Percentiles rank a stretch among this genome's conserved stretches.
Conservation (phyloP, 2,888 invertebrate species). For the Spicauda simplicius region DNA sequence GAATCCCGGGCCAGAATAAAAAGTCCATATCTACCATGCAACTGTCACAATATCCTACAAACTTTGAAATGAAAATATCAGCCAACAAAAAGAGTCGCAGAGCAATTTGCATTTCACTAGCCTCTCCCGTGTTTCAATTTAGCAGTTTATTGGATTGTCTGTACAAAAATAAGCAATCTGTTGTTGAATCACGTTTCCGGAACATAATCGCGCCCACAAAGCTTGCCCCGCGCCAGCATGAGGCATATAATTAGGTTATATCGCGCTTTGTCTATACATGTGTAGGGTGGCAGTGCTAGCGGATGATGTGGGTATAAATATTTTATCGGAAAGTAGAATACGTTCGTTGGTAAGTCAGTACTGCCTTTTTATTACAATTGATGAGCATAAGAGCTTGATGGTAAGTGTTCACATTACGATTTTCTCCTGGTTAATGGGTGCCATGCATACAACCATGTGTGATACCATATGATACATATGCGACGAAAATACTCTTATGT, state of each 20-base stretch:
- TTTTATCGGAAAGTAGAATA: too few species aligned
- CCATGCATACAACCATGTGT: too few species aligned
- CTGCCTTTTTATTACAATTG: too few species aligned
- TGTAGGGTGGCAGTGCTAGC: not conserved
- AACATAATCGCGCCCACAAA: slow-evolving; percentile 19
- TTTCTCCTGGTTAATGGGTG: too few species aligned
- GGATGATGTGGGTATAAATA: not conserved
- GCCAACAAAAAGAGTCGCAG: slow-evolving; percentile 2
- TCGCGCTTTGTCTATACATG: slow-evolving; percentile 11
- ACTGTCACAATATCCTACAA: too few species aligned
- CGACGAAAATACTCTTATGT: too few species aligned
- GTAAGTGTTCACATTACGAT: too few species aligned
- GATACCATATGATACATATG: too few species aligned
- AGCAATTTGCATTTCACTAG: slow-evolving; percentile 15
- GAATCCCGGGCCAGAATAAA: too few species aligned
- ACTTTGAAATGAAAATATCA: not conserved
- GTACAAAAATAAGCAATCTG: slow-evolving; percentile 28
- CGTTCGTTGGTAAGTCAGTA: too few species aligned
- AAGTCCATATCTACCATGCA: too few species aligned
- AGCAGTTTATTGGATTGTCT: slow-evolving; percentile 28
- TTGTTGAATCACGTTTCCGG: slow-evolving; percentile 21
- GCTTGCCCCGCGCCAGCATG: slow-evolving; percentile 22
- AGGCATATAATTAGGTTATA: slow-evolving; percentile 35
- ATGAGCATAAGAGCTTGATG: too few species aligned
- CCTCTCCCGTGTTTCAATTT: slow-evolving; percentile 22